Base-by-base conservation (phyloP, 1,140 invertebrate species). In the Lordiphosa stackelbergi region DNA sequence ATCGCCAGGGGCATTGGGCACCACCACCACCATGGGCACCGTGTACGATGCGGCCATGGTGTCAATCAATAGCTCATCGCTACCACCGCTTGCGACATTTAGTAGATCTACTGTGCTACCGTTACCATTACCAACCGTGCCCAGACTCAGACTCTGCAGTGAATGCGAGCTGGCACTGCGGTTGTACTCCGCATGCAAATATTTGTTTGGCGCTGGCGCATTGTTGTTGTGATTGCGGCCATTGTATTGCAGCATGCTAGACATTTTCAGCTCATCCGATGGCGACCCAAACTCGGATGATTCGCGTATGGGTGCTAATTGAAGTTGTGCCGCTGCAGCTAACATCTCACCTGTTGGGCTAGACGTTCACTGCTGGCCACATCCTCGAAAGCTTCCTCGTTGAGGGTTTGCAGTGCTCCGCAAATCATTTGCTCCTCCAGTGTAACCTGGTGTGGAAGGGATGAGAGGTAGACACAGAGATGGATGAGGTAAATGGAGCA, bases 361-460 rank as follows among this genome's bases (percentile, higher is more conserved):
- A 24, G 88, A 19, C 81, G 66, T 64, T 90, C 90, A 64, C 89
- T 89, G 66, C 89, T 89, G 51, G 94, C 85, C 13, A 95, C 94
- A 89, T 97, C 95, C 88, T 97, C 95, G 87, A 93, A 92, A 0
- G 95, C 95, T 88, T 97, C 95, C 89, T 97, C 95, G 84, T 96
- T 97, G 3, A 97, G 89, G 0, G 95, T 96, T 88, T 97, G 95
- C 31, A 97, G 88, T 1, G 95, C 95, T 55, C 95, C 95, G 86
- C 95, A 95, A 69, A 97, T 97, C 94, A 97, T 96, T 88, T 96
- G 95, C 83, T 97, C 95, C 88, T 97, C 96, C 59, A 97, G 89
- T 0, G 95, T 96, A 34, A 97, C 95, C 96, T 97, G 13, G 22
- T 5, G 22, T 24, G 22, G 4, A 24, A 24, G 22, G 22, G 22